Conservation (phyloP, 2,113 vertebrate genomes). For the Thomomys bottae region DNA sequence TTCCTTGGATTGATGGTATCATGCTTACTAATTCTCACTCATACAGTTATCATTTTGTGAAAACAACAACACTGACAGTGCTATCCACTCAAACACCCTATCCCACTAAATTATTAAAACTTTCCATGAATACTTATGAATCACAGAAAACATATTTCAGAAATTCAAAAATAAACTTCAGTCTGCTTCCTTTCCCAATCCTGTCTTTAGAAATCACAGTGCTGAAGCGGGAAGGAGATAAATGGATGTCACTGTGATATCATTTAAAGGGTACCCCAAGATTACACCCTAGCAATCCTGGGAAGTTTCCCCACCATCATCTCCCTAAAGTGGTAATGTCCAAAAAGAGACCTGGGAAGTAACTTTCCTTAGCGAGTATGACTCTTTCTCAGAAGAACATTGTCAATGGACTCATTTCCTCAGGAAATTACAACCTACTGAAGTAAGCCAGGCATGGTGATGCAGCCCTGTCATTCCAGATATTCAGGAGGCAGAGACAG, state of each 20-base stretch:
- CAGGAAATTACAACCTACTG: not conserved
- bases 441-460: no score
- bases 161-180: slow-evolving; percentile 38
- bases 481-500: no score
- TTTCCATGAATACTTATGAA: slow-evolving; percentile 31
- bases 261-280: not conserved
- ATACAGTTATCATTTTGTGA: slow-evolving; percentile 1
- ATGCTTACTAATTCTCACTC: slow-evolving; percentile 20
- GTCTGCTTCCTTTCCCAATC: not conserved
- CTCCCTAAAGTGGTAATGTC: not conserved
- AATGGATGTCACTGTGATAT: not conserved
- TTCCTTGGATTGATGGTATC: not conserved
- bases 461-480: no score
- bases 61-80: not conserved
- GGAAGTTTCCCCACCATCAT: not conserved
- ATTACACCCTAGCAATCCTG: not conserved
- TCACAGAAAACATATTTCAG: slow-evolving; percentile 22
- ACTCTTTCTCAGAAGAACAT: slow-evolving; percentile 7
- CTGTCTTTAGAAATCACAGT: not conserved
- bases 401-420: not conserved
- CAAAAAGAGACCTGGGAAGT: not conserved
- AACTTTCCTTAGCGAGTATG: not conserved
- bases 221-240: not conserved
- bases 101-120: not conserved
- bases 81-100: slow-evolving; percentile 12